These are phyloP conservation scores for Pogonocichla stellata DNA, from an alignment of 2,113 vertebrate genomes.

Conservation along the genomic window DNA sequence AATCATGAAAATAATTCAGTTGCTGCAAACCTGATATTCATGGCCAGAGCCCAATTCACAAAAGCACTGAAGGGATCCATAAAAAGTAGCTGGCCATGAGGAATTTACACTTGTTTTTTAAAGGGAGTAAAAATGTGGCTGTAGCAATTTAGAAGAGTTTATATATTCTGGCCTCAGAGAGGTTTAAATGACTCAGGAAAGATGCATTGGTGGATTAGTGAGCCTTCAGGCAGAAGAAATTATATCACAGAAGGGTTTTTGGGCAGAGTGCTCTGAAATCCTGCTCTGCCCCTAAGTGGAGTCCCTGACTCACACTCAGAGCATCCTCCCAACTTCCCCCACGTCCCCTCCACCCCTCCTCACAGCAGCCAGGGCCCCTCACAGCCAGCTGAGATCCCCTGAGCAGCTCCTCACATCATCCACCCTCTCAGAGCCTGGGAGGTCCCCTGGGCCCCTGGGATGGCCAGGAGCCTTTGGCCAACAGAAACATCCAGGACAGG, in stretches of 20 bases:
- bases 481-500: neutral
- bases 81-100: conserved; percentile 53
- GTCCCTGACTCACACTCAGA: neutral
- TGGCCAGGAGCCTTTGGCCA: neutral
- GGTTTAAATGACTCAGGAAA: conserved; percentile 23
- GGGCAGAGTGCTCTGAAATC: neutral
- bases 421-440: neutral
- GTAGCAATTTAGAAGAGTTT: conserved; percentile 50
- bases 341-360: neutral
- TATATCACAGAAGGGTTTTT: neutral
- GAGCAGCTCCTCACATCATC: neutral
- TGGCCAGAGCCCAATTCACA: conserved; percentile 46
- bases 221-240: neutral
- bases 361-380: fast-evolving
- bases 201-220: neutral
- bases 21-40: conserved; percentile 52
- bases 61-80: conserved; percentile 58
- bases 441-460: neutral
- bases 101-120: conserved; percentile 68
- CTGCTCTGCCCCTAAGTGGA: neutral
- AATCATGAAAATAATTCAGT: conserved; percentile 63
- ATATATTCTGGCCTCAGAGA: conserved; percentile 20
- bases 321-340: neutral
- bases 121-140: conserved; percentile 41
- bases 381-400: fast-evolving